Evolutionary conservation across 2,888 invertebrate genomes (phyloP).

Genomic region (Nymphalis urticae): DNA sequence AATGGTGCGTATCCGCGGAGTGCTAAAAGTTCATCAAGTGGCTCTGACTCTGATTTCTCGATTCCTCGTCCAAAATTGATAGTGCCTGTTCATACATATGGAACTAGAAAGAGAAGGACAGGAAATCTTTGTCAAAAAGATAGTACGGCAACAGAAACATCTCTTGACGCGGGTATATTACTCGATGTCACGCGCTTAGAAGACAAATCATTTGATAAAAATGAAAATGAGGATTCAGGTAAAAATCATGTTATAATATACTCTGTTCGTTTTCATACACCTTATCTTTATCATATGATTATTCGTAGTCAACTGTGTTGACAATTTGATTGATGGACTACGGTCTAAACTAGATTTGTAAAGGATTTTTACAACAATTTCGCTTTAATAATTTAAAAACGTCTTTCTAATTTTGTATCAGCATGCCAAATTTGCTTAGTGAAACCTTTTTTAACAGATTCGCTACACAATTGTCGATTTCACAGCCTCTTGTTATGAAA

Average conservation of each 20-base stretch:
- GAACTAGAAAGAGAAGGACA: slow-evolving; percentile 88
- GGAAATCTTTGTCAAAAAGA: slow-evolving; percentile 85
- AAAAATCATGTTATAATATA: slow-evolving; percentile 39
- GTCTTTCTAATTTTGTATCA: background rate
- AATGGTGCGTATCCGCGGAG: slow-evolving; percentile 64
- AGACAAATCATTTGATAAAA: slow-evolving; percentile 55
- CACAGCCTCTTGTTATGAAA: background rate
- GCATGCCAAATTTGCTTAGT: no score
- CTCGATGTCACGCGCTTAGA: slow-evolving; percentile 70
- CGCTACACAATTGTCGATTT: background rate
- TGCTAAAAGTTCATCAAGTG: slow-evolving; percentile 79
- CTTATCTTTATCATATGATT: slow-evolving; percentile 9
- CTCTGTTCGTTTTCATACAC: background rate
- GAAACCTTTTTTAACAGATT: background rate
- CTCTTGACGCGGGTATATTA: slow-evolving; percentile 70
- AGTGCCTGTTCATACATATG: slow-evolving; percentile 94
- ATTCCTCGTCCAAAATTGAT: slow-evolving; percentile 93
- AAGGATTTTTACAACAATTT: no score
- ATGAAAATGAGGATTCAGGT: slow-evolving; percentile 65
- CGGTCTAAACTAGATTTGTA: background rate
- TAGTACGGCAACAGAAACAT: slow-evolving; percentile 71
- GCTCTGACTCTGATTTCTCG: slow-evolving; percentile 86
- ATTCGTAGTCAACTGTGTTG: slow-evolving; percentile 6
- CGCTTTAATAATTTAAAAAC: no score
- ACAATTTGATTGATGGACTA: slow-evolving; percentile 27